phyloP scores from a whole-genome alignment of 2,797 vertebrate genomes.

The Pelochelys cantorii region DNA sequence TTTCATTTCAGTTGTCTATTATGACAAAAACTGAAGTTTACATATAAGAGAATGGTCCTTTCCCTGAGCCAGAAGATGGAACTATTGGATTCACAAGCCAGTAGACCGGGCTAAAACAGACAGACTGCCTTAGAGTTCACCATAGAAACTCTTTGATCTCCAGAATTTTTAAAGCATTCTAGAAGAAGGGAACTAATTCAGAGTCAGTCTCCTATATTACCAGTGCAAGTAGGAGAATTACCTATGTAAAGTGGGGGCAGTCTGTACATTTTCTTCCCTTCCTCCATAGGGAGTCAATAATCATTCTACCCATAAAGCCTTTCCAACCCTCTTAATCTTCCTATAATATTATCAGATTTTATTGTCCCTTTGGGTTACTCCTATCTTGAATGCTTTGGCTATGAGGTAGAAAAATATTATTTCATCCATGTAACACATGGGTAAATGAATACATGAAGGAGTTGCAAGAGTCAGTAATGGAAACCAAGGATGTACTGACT shows the following conservation, averaged over 20 bases:
- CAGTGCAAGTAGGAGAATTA: background rate
- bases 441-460: background rate
- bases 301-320: rapidly evolving
- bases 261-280: background rate
- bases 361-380: background rate
- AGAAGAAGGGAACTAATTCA: background rate
- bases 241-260: background rate
- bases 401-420: background rate
- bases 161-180: background rate
- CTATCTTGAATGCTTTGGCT: background rate
- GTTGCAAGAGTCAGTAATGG: background rate
- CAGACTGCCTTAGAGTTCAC: background rate
- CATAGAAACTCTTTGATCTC: background rate
- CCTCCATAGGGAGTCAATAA: background rate
- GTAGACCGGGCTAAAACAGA: background rate
- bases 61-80: background rate
- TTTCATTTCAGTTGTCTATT: background rate
- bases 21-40: background rate
- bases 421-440: rapidly evolving
- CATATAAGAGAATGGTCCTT: rapidly evolving
- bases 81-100: background rate
- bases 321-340: background rate
- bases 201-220: background rate
- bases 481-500: background rate
- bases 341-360: background rate